Base-by-base conservation (phyloP, 2,888 invertebrate genomes). In the Acanthacorydalis orientalis region DNA sequence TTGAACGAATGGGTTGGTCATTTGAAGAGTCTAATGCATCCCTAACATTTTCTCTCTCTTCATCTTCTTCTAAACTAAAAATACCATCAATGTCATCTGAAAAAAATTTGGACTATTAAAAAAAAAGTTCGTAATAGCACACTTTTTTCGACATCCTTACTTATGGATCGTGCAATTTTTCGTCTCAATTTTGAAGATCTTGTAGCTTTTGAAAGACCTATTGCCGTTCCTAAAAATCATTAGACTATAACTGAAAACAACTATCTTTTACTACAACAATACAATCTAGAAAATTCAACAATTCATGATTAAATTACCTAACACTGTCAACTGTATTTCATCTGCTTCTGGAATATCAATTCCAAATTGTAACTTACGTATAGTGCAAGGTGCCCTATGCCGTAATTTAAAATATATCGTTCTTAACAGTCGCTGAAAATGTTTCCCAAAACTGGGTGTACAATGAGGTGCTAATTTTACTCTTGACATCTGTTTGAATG, bases 351-450 rank as follows among this genome's bases (percentile, higher is more conserved):
- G 89, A 53, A 93, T 71, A 55, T 89, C 88, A 1, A 93, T 74
- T 51, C 83, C 77, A 64, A 92, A 89, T 56, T 78, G 73, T 32
- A 92, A 68, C 61, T 86, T 79, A 52, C 83, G 82, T 14, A 95
- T 69, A 12, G 88, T 86, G 63, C 88, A 89, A 0, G 93, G 93
- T 51, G 82, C 79, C 78, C 91, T 80, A 11, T 85, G 74, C 10
- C 93, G 74, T 56, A 95, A 70, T 67, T 93, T 95, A 68, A 92
- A 93, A 59, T 82, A 86, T 44, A 92, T 79, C 51, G 83, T 80
- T 72, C 83, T 76, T 31, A 81, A 60, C 46, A 80, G 68, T 54
- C 76, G 72, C 51, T 71, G 68, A 54, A 75, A 73, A 57, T 74
- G 72, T 51, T 63, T 62, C 49, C 65, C 65, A 51, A 62, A 60